Base-by-base conservation (phyloP, 2,113 vertebrate species). In the Sisor rabdophorus region DNA sequence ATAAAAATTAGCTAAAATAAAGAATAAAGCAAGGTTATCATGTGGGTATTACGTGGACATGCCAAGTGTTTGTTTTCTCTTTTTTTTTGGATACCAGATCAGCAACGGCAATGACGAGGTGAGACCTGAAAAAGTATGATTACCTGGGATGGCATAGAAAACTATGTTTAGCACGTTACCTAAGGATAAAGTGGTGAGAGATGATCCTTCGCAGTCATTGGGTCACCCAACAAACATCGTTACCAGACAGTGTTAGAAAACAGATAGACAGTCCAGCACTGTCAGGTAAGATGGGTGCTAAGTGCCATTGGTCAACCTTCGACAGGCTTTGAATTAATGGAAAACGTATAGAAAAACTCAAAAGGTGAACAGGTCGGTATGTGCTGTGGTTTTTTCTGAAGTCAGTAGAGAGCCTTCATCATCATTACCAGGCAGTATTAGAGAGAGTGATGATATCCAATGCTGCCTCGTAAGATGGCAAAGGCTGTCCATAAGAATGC, bases 341-440 rank as follows among this genome's bases (percentile, higher is more conserved):
- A 67, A 76, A 69, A 47, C 30, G 13, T 24, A 63, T 12, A 52
- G 10, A 48, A 36, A 36, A 36, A 44, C 9, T 47, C 50, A 59
- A 10, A 36, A 40, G 59, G 36, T 63, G 17, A 60, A 36, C 32
- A 36, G 15, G 16, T 53, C 26, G 13, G 36, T 24, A 53, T 55
- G 32, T 28, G 44, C 55, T 40, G 58, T n/a, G 28, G 22, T 32
- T 30, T 70, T 47, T 59, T 36, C 71, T 13, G 93, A 83, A 87
- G 93, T 73, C 11, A 2, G 82, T 19, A 87, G 96, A 90, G 90
- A 91, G 85, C 92, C 91, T 89, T 93, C 83, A 96, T 96, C 97
- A 99, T 99, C 97, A 97, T 99, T 99, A 99, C 97, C 97, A 99
- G 97, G 97, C 97, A 99, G 97, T 99, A 99, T 99, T 99, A 99